phyloP scores from a whole-genome alignment of 2,888 invertebrate genomes.

The Thera britannica region DNA sequence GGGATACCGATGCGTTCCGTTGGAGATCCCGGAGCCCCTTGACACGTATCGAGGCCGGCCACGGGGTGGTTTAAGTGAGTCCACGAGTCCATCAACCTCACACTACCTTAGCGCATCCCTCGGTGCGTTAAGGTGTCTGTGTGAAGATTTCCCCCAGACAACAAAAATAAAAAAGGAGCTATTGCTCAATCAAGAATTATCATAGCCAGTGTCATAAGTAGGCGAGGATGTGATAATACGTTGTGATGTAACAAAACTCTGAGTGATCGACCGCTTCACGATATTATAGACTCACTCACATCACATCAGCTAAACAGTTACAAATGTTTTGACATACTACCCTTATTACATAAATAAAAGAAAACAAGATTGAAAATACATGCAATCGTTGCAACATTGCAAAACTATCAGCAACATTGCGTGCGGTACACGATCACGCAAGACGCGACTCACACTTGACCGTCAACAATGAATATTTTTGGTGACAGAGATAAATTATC shows the following conservation, averaged over 20 bases:
- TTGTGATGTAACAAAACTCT: conserved; percentile 13
- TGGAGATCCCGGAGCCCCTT: too few species aligned
- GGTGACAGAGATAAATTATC: conserved; percentile 1
- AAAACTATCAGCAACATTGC: conserved; percentile 44
- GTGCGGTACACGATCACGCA: conserved; percentile 41
- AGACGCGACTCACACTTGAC: conserved; percentile 39
- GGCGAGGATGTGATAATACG: conserved; percentile 13
- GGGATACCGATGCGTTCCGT: too few species aligned
- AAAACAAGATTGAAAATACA: conserved; percentile 46
- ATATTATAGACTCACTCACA: conserved; percentile 17
- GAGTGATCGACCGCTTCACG: conserved; percentile 12
- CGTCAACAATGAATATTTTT: conserved; percentile 23
- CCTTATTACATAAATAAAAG: conserved; percentile 46
- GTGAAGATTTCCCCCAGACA: too few species aligned
- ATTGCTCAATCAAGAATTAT: conserved; percentile 3
- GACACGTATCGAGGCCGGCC: too few species aligned
- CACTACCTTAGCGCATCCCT: too few species aligned
- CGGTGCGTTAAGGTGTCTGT: too few species aligned
- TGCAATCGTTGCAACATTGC: conserved; percentile 45
- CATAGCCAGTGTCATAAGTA: conserved; percentile 2
- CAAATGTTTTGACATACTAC: conserved; percentile 44
- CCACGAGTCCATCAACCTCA: too few species aligned
- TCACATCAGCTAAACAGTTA: conserved; percentile 31
- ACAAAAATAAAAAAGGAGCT: not conserved
- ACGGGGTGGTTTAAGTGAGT: too few species aligned